Base-by-base conservation (phyloP, 2,797 vertebrate species). In the Spondyliosoma cantharus region DNA sequence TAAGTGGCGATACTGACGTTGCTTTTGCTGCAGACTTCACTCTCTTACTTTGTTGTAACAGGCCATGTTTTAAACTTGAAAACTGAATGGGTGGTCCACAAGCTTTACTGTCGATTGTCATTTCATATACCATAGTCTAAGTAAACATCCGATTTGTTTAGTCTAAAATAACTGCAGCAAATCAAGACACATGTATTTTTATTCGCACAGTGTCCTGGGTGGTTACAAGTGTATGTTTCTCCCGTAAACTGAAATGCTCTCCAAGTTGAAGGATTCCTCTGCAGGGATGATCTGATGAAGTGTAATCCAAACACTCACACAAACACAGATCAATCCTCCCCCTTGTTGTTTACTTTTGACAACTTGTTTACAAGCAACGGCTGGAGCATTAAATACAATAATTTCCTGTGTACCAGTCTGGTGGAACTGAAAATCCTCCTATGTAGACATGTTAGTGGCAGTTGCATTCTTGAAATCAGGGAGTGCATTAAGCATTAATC, bases 331-430 rank as follows among this genome's bases (percentile, higher is more conserved):
- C 42, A 78, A 86, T 83, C 85, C 46, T 66, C 42, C 66, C 37
- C 27, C 37, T 32, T 76, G 68, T 78, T 90, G 87, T 91, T 92
- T 88, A 92, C 76, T 66, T 56, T 59, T 48, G 58, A 84, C 42
- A 53, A 48, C 37, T 15, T 82, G 84, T 89, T 88, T 90, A 92
- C 13, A 83, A 56, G 72, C 25, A 24, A 56, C 53, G 73, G 73
- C 46, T 73, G 52, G 8, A 17, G 24, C 22, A 17, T 65, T 81
- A 89, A 88, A 87, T 71, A 86, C 43, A 24, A 53, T 14, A 0
- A 74, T 52, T 80, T 88, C 77, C 83, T 84, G 87, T 24, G 54
- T 61, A 67, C 14, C 1, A 25, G 32, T 32, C 43, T 61, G 37
- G 5, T 73, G 37, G 42, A 75, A 11, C 22, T 43, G 43, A 42